Evolutionary conservation across 2,888 invertebrate species (phyloP).

Genomic region (Agriopis aurantiaria): DNA sequence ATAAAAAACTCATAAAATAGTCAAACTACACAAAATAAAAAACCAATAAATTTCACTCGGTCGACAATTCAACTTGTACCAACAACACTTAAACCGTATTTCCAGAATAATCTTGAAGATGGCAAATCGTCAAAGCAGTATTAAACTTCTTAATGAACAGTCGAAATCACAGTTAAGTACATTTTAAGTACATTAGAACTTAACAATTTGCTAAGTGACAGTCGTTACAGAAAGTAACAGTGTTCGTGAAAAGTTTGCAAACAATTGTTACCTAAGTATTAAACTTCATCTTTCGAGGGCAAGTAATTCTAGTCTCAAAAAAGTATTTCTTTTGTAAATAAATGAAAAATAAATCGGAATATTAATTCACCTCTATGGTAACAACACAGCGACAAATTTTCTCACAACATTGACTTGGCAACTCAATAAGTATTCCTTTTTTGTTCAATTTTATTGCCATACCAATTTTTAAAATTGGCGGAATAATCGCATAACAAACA

Average conservation of each 20-base stretch:
- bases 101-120: conserved; percentile 50
- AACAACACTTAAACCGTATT: conserved; percentile 58
- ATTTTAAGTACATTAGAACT: conserved; percentile 71
- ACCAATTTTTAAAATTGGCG: too few species aligned
- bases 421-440: too few species aligned
- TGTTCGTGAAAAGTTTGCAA: conserved; percentile 27
- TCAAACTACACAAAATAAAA: too few species aligned
- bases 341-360: background rate
- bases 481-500: too few species aligned
- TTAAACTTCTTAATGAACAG: conserved; percentile 74
- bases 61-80: conserved; percentile 39
- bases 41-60: conserved; percentile 3
- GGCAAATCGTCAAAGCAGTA: conserved; percentile 62
- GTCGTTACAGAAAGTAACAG: conserved; percentile 47
- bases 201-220: conserved; percentile 63
- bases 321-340: conserved; percentile 10
- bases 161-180: conserved; percentile 70
- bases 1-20: too few species aligned
- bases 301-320: conserved; percentile 8
- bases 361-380: background rate
- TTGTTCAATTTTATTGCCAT: too few species aligned
- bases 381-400: background rate
- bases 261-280: conserved; percentile 21
- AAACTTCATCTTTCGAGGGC: conserved; percentile 19
- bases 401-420: too few species aligned